Evolutionary conservation across 1,140 invertebrate species (phyloP).

Genomic region (Maconellicoccus hirsutus): DNA sequence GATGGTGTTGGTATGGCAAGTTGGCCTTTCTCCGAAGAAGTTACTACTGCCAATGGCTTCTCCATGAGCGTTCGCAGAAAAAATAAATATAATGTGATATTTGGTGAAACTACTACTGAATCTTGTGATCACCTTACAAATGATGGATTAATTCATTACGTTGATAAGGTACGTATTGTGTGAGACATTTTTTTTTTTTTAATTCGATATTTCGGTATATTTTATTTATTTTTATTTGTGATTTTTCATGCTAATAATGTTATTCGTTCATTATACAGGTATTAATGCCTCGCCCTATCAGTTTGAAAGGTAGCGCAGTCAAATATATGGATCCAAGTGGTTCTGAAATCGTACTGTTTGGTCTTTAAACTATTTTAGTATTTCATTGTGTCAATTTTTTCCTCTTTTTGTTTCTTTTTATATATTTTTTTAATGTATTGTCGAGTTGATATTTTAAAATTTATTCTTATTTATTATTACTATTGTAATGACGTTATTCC

Average conservation of each 20-base stretch:
- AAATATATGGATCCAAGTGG: slow-evolving; percentile 23
- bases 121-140: slow-evolving; percentile 40
- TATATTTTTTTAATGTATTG: no score
- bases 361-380: slow-evolving; percentile 12
- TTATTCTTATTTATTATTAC: no score
- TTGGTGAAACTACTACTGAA: slow-evolving; percentile 37
- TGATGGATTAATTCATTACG: slow-evolving; percentile 45
- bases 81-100: slow-evolving; percentile 36
- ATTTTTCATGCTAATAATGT: no score
- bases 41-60: slow-evolving; percentile 34
- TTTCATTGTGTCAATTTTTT: no score
- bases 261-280: background rate
- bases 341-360: slow-evolving; percentile 19
- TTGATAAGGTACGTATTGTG: slow-evolving; percentile 37
- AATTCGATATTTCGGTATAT: background rate
- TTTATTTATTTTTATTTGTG: background rate
- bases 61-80: slow-evolving; percentile 35
- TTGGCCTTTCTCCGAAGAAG: slow-evolving; percentile 33
- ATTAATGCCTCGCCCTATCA: background rate
- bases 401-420: no score
- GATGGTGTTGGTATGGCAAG: slow-evolving; percentile 32
- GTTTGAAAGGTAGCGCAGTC: slow-evolving; percentile 17
- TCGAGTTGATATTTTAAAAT: no score
- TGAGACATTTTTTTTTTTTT: background rate
- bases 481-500: no score